phyloP scores from a whole-genome alignment of 2,888 invertebrate genomes.

The Acheta domesticus region DNA sequence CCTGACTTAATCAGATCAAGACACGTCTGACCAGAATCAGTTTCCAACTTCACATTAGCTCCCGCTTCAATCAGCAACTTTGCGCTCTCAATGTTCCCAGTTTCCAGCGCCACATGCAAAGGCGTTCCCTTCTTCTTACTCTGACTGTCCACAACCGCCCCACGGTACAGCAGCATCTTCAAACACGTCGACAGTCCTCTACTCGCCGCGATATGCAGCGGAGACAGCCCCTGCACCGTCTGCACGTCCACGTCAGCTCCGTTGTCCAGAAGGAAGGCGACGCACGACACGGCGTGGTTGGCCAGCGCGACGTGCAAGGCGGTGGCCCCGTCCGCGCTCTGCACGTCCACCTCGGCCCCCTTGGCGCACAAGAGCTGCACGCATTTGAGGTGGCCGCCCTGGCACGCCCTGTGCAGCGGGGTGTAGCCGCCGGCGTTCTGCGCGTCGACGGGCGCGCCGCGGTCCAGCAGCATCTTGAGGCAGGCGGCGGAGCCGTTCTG shows the following conservation, averaged over 20 bases:
- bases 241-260: conserved; percentile 21
- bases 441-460: background rate
- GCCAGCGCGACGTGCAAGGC: conserved; percentile 22
- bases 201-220: conserved; percentile 23
- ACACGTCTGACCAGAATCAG: too few species aligned
- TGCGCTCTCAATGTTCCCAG: conserved; percentile 12
- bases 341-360: background rate
- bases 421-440: conserved; percentile 22
- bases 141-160: background rate
- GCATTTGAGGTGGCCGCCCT: conserved; percentile 21
- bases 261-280: conserved; percentile 9
- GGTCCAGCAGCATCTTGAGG: conserved; percentile 3
- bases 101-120: conserved; percentile 4
- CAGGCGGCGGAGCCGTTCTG: conserved; percentile 22
- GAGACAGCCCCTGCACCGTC: conserved; percentile 22
- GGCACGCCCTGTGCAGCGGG: conserved; percentile 24
- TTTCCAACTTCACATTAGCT: background rate
- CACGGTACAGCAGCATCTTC: background rate
- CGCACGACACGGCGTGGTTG: background rate
- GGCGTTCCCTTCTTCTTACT: background rate
- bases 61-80: conserved; percentile 9
- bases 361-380: background rate
- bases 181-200: conserved; percentile 12
- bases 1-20: too few species aligned
- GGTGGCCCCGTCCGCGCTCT: background rate